Evolutionary conservation across 2,888 invertebrate species (phyloP).

Genomic region (Hermaeophaga mercurialis): DNA sequence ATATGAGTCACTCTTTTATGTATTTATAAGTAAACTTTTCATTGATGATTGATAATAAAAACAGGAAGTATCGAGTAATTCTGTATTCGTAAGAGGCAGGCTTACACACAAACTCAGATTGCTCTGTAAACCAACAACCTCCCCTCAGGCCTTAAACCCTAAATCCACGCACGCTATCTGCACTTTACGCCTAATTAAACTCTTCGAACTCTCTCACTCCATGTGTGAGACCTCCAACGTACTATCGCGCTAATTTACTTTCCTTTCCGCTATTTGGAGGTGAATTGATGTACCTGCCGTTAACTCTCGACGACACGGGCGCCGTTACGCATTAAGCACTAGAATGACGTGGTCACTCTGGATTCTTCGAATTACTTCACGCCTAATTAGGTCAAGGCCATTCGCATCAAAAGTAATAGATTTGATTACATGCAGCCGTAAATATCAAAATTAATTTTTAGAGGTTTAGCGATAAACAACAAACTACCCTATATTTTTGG

Average conservation of each 20-base stretch:
- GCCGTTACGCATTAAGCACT: background rate
- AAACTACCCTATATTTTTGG: no score
- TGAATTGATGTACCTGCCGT: background rate
- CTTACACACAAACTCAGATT: background rate
- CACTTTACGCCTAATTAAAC: slow-evolving; percentile 49
- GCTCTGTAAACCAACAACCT: slow-evolving; percentile 1
- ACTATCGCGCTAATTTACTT: slow-evolving; percentile 23
- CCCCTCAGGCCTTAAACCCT: slow-evolving; percentile 13
- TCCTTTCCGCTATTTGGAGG: slow-evolving; percentile 7
- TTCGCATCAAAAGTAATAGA: no score
- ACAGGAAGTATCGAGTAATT: no score
- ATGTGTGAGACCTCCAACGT: slow-evolving; percentile 18
- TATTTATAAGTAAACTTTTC: no score
- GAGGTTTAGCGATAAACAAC: no score
- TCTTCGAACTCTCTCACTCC: slow-evolving; percentile 36
- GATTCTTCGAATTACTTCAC: background rate
- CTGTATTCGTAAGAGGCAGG: no score
- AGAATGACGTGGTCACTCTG: background rate
- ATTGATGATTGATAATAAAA: no score
- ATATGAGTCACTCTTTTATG: no score
- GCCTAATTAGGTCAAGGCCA: background rate
- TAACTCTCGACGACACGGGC: slow-evolving; percentile 3
- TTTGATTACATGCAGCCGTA: no score
- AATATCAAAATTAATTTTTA: no score
- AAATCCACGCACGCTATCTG: slow-evolving; percentile 45